These are phyloP conservation scores for Hesperia comma DNA, from an alignment of 2,888 invertebrate genomes.

Conservation along the genomic window DNA sequence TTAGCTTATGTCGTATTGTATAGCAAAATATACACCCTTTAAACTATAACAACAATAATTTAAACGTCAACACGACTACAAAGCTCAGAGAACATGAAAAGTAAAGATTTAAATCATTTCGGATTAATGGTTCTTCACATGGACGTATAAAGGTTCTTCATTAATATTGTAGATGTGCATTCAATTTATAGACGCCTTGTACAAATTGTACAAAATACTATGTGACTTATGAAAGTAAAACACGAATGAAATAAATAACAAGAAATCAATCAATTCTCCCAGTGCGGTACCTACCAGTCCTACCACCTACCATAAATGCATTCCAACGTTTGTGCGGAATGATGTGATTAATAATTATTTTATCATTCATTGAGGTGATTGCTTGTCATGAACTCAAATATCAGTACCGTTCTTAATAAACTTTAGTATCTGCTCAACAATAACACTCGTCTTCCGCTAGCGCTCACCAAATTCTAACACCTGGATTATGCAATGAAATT, in stretches of 20 bases:
- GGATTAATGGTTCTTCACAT: too few relatives aligned
- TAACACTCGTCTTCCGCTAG: slow-evolving; percentile 72
- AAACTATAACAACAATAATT: too few relatives aligned
- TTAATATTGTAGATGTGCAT: too few relatives aligned
- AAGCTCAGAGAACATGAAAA: too few relatives aligned
- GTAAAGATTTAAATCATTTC: too few relatives aligned
- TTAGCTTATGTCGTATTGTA: not conserved
- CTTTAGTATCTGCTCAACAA: slow-evolving; percentile 48
- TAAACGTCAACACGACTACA: too few relatives aligned
- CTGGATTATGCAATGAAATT: slow-evolving; percentile 12
- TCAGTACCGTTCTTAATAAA: slow-evolving; percentile 21
- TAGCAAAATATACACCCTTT: too few relatives aligned
- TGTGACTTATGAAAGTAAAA: slow-evolving; percentile 21
- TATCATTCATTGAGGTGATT: slow-evolving; percentile 26
- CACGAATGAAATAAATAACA: slow-evolving; percentile 15
- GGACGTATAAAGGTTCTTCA: too few relatives aligned
- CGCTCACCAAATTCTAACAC: slow-evolving; percentile 50
- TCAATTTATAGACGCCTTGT: not conserved
- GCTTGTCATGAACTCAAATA: slow-evolving; percentile 11
- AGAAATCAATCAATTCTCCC: slow-evolving; percentile 27
- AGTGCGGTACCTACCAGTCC: slow-evolving; percentile 29
- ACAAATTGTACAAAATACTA: not conserved
- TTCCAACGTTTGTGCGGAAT: slow-evolving; percentile 40
- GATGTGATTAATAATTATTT: slow-evolving; percentile 24
- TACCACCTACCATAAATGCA: slow-evolving; percentile 35